phyloP scores from a whole-genome alignment of 2,888 invertebrate species.

The Orthonychiurus folsomi region DNA sequence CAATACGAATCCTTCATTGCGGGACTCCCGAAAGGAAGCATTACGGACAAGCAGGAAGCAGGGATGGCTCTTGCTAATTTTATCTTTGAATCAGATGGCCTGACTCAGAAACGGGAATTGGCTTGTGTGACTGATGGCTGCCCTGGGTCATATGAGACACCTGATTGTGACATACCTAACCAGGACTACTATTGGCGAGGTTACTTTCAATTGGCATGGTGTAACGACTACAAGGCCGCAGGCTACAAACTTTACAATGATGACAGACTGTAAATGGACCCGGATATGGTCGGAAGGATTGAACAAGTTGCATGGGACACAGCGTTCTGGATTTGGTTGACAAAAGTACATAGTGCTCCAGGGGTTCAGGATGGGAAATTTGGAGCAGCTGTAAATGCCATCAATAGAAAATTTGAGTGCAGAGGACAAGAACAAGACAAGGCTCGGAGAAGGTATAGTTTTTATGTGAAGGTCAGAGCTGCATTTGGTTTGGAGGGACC shows the following conservation, averaged over 20 bases:
- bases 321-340: conserved; percentile 8
- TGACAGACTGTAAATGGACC: background rate
- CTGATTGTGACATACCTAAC: background rate
- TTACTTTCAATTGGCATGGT: conserved; percentile 11
- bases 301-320: conserved; percentile 7
- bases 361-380: background rate
- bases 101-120: background rate
- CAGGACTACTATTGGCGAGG: conserved; percentile 8
- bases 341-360: background rate
- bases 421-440: background rate
- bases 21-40: background rate
- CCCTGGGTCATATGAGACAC: background rate
- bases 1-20: conserved; percentile 8
- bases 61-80: conserved; percentile 9
- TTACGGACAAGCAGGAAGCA: background rate
- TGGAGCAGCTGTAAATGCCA: conserved; percentile 5
- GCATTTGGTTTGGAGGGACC: conserved; percentile 9
- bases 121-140: background rate
- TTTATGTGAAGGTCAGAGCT: conserved; percentile 2
- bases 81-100: conserved; percentile 8
- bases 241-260: background rate
- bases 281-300: conserved; percentile 3
- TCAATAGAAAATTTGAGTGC: background rate
- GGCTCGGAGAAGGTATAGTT: background rate
- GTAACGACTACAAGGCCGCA: background rate